Conservation (phyloP, 2,113 vertebrate genomes). For the Potamarius usumacintae region DNA sequence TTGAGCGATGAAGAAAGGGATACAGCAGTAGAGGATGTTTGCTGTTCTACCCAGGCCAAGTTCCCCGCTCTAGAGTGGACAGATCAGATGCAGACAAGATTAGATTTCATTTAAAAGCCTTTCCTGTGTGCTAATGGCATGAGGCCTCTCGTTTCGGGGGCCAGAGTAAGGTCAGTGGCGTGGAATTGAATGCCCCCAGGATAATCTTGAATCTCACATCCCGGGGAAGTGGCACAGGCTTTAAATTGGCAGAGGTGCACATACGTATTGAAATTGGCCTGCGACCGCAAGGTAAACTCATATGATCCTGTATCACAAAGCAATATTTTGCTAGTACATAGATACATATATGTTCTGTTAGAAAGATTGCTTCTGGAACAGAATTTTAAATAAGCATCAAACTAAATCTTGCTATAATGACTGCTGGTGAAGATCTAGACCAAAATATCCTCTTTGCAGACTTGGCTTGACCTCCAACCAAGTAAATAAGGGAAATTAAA, state of each 20-base stretch:
- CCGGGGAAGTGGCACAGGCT: conserved; percentile 43
- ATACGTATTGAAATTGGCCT: conserved; percentile 42
- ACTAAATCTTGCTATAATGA: neutral
- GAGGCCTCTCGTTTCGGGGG: conserved; percentile 56
- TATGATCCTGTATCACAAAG: neutral
- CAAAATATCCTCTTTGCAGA: conserved; percentile 6
- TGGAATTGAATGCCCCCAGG: conserved; percentile 63
- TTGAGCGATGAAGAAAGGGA: conserved; percentile 62
- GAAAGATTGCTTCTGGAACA: neutral
- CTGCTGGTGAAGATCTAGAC: neutral
- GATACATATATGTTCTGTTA: neutral
- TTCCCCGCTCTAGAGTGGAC: conserved; percentile 63
- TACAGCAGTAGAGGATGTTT: conserved; percentile 59
- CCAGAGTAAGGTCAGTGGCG: conserved; percentile 64
- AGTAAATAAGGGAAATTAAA: neutral
- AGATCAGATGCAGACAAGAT: conserved; percentile 69
- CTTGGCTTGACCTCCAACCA: neutral
- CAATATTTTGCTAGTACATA: neutral
- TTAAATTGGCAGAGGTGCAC: conserved; percentile 46
- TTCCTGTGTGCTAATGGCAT: conserved; percentile 62
- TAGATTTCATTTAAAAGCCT: conserved; percentile 72
- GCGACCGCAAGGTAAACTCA: conserved; percentile 29
- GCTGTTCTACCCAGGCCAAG: conserved; percentile 59
- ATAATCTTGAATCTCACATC: conserved; percentile 57
- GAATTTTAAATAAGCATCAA: neutral